Evolutionary conservation across 2,888 invertebrate species (phyloP).

Genomic region (Chloroclysta siterata): DNA sequence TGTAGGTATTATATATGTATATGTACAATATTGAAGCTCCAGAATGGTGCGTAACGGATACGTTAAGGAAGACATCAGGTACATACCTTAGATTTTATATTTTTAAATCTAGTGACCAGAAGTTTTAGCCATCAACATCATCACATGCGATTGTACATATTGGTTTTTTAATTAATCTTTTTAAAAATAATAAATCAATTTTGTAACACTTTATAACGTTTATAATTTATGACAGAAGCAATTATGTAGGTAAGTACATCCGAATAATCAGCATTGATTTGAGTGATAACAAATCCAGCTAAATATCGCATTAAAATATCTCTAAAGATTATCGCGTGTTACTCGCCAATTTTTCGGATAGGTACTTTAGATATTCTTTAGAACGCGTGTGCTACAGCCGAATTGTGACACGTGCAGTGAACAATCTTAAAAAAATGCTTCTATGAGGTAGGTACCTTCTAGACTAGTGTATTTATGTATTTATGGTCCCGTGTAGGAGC

Average conservation of each 20-base stretch:
- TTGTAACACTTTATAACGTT: neutral
- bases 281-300: slow-evolving; percentile 42
- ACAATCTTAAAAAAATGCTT: slow-evolving; percentile 8
- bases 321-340: slow-evolving; percentile 19
- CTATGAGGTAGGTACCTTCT: slow-evolving; percentile 7
- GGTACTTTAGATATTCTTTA: slow-evolving; percentile 14
- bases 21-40: too few relatives aligned
- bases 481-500: neutral
- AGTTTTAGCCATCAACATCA: too few relatives aligned
- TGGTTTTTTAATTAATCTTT: too few relatives aligned
- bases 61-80: too few relatives aligned
- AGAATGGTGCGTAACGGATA: too few relatives aligned
- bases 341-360: neutral
- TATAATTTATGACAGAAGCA: neutral
- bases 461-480: too few relatives aligned
- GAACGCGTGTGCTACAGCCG: neutral
- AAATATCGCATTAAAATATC: slow-evolving; percentile 36
- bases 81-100: too few relatives aligned
- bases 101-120: too few relatives aligned
- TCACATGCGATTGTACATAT: too few relatives aligned
- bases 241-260: slow-evolving; percentile 19
- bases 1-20: too few relatives aligned
- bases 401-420: slow-evolving; percentile 17
- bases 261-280: slow-evolving; percentile 44
- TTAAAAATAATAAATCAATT: too few relatives aligned